These are phyloP conservation scores for Caenorhabditis remanei DNA, from an alignment of 1,140 invertebrate species.

Conservation along the genomic window DNA sequence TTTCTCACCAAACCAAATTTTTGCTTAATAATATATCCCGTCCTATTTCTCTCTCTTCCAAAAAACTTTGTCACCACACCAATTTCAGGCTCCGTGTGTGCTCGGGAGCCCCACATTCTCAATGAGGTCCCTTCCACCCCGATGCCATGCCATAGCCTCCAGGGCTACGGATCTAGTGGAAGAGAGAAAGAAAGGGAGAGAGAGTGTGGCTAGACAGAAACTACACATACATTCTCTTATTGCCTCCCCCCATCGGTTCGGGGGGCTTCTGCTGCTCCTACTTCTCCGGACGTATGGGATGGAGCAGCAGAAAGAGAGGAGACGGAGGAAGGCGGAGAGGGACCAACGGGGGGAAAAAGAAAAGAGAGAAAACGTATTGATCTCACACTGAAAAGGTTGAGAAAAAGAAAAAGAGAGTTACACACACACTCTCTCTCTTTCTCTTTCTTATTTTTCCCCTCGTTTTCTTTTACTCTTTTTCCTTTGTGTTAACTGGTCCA, in stretches of 20 bases:
- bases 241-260: too few species aligned
- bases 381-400: neutral
- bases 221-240: too few species aligned
- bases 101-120: neutral
- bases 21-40: too few species aligned
- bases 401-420: conserved; percentile 10
- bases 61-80: neutral
- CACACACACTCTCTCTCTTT: conserved; percentile 12
- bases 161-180: neutral
- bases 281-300: neutral
- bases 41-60: neutral
- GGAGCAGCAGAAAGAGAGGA: neutral
- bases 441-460: neutral
- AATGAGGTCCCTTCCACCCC: neutral
- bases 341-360: neutral
- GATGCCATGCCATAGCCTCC: neutral
- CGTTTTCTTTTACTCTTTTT: conserved; percentile 2
- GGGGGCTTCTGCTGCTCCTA: neutral
- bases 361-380: neutral
- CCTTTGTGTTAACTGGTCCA: conserved; percentile 14
- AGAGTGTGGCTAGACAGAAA: neutral
- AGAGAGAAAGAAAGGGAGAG: neutral
- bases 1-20: too few species aligned
- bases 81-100: too few species aligned
- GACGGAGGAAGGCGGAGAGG: neutral